phyloP scores from a whole-genome alignment of 2,113 vertebrate species.

The Rissa tridactyla region DNA sequence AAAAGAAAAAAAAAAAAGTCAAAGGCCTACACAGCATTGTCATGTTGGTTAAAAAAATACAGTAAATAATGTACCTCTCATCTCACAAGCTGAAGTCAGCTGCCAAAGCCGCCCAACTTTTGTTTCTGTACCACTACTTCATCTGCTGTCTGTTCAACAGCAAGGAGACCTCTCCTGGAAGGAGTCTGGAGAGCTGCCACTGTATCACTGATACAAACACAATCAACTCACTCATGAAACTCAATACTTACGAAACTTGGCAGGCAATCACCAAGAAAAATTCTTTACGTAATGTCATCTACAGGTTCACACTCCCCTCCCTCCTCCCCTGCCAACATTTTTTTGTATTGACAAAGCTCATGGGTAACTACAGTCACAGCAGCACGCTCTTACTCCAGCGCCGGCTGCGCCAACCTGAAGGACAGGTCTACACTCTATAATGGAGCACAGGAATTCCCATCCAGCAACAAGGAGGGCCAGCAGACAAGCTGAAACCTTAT shows the following conservation, averaged over 20 bases:
- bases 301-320: background rate
- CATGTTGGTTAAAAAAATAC: background rate
- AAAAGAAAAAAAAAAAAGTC: background rate
- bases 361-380: background rate
- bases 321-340: background rate
- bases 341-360: background rate
- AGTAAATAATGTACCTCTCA: background rate
- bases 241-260: background rate
- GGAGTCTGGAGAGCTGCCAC: constrained; percentile 8
- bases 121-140: background rate
- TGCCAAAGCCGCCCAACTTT: background rate
- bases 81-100: background rate
- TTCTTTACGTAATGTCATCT: background rate
- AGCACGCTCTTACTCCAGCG: background rate
- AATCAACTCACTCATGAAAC: background rate
- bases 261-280: background rate
- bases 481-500: background rate
- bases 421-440: background rate
- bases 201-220: background rate
- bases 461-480: fast-evolving
- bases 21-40: background rate
- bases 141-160: background rate
- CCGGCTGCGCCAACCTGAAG: fast-evolving
- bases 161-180: constrained; percentile 11
- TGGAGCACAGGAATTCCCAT: background rate